phyloP scores from a whole-genome alignment of 2,888 invertebrate species.

The Drosophila siamana region DNA sequence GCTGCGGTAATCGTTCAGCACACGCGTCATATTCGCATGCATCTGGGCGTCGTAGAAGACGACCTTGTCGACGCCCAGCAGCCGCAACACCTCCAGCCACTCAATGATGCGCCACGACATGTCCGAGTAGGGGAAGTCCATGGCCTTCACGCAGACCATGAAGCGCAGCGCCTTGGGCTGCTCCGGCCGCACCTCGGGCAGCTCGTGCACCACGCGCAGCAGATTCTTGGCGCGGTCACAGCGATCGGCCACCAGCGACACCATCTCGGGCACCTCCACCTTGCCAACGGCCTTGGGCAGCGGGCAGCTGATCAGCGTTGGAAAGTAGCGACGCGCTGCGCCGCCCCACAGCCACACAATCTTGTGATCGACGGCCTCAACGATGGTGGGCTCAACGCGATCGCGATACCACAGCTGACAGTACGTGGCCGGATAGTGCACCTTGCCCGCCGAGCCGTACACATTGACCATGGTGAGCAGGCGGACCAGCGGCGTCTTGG shows the following conservation, averaged over 20 bases:
- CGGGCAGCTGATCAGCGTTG: conserved; percentile 94
- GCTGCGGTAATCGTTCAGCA: conserved; percentile 87
- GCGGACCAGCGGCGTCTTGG: conserved; percentile 92
- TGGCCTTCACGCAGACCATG: conserved; percentile 86
- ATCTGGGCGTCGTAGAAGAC: conserved; percentile 95
- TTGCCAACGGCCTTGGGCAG: conserved; percentile 87
- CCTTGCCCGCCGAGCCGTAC: conserved; percentile 87
- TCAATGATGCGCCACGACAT: conserved; percentile 94
- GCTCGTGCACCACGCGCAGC: conserved; percentile 91
- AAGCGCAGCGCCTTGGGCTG: not conserved
- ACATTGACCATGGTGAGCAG: conserved; percentile 94
- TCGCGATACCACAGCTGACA: conserved; percentile 96
- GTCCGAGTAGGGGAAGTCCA: conserved; percentile 96
- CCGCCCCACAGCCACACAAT: conserved; percentile 98
- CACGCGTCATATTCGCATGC: conserved; percentile 95
- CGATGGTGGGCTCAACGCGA: conserved; percentile 90
- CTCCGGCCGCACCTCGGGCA: conserved; percentile 82
- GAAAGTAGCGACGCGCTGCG: conserved; percentile 93
- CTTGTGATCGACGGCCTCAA: conserved; percentile 93
- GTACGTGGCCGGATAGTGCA: conserved; percentile 86
- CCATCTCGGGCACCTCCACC: conserved; percentile 84
- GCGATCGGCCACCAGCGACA: conserved; percentile 92
- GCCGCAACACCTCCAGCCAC: conserved; percentile 95
- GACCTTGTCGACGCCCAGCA: conserved; percentile 95
- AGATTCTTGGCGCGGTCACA: conserved; percentile 94